Evolutionary conservation across 1,140 invertebrate species (phyloP).

Genomic region (Drosophila sechellia): DNA sequence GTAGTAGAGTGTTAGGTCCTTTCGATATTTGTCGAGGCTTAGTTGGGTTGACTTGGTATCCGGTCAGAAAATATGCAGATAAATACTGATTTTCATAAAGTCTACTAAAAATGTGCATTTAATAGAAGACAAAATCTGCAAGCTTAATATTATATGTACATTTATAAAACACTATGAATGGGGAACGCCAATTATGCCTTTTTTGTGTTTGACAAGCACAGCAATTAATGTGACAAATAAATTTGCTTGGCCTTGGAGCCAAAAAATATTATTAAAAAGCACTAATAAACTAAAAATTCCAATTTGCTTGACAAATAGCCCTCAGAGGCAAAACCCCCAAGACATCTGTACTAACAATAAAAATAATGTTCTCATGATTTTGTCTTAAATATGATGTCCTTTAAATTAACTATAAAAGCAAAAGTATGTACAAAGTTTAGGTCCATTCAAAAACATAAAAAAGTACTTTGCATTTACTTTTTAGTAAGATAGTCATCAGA

Average conservation of each 20-base stretch:
- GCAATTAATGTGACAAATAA: background rate
- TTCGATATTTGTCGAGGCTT: conserved; percentile 13
- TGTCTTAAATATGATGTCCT: too few species aligned
- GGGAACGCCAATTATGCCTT: background rate
- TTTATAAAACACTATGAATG: background rate
- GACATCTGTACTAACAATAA: background rate
- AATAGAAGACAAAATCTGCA: background rate
- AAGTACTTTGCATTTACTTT: too few species aligned
- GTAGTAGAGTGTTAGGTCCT: background rate
- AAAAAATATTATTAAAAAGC: background rate
- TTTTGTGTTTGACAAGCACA: background rate
- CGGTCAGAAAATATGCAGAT: conserved; percentile 5
- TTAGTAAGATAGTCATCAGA: too few species aligned
- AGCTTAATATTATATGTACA: too few species aligned
- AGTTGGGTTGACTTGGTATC: conserved; percentile 5
- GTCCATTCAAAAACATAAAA: too few species aligned
- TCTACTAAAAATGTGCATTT: conserved; percentile 10
- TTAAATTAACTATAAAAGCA: too few species aligned
- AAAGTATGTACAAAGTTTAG: too few species aligned
- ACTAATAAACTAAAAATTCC: too few species aligned
- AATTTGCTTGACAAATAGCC: too few species aligned
- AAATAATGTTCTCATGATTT: background rate
- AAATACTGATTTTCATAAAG: background rate
- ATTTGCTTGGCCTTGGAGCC: background rate
- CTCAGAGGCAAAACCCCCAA: too few species aligned